Evolutionary conservation across 2,113 vertebrate species (phyloP).

Genomic region (Acrocephalus arundinaceus): DNA sequence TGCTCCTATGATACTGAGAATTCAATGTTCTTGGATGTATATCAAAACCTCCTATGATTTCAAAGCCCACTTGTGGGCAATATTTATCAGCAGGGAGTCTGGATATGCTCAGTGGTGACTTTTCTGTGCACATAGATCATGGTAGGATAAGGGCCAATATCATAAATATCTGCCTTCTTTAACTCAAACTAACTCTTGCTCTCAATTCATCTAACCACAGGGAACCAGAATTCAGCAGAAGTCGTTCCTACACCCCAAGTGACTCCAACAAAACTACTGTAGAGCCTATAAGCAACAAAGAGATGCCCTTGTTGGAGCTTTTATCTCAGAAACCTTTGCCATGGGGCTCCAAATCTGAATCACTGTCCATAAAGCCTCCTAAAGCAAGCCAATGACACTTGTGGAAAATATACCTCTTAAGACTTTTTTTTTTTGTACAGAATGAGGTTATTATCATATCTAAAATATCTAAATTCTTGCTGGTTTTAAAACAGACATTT

Average conservation of each 20-base stretch:
- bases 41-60: background rate
- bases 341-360: background rate
- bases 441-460: background rate
- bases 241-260: background rate
- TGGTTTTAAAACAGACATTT: background rate
- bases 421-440: background rate
- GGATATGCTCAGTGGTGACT: background rate
- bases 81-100: background rate
- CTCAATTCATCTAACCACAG: background rate
- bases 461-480: background rate
- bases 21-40: background rate
- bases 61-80: background rate
- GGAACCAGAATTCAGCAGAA: background rate
- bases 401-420: background rate
- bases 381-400: background rate
- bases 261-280: background rate
- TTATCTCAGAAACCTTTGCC: background rate
- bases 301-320: background rate
- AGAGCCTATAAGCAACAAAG: background rate
- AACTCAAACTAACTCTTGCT: background rate
- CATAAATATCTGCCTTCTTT: background rate
- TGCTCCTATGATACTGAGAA: background rate
- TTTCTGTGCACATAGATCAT: background rate
- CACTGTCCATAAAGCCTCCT: background rate
- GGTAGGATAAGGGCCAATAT: background rate